Evolutionary conservation across 2,113 vertebrate species (phyloP), one percentile per base, ranked within the genome.

Genomic region (Epinephelus fuscoguttatus): DNA sequence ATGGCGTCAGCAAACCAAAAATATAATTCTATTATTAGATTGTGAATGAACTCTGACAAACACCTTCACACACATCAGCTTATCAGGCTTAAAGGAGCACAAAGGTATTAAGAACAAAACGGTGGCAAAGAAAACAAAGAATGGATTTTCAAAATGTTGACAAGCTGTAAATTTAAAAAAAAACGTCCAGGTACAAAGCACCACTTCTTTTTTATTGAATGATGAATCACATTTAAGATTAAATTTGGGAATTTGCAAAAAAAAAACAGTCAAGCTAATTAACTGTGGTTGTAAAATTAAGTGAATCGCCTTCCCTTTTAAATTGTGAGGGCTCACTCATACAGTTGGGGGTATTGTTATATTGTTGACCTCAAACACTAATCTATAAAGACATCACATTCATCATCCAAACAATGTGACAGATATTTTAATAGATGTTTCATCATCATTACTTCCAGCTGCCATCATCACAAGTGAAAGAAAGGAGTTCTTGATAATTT

Each of bases 21-120:
- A 93, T 94, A 91, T 84, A 62, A 70, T 66, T 76, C 93, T 96
- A 96, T 94, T 91, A 84, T 93, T 95, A 95, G 95, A 81, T 70
- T 61, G 62, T 80, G 73, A 76, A 90, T 91, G 27, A 92, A 83
- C 72, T 68, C 70, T 68, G 74, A 78, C 73, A 68, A 85, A 84
- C 81, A 80, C 80, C 82, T 79, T 87, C 76, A 81, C 81, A 84
- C 77, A 90, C 80, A 80, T 81, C 23, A 73, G 45, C 33, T 66
- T 72, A 66, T 80, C 62, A 50, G 47, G 27, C 60, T 77, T 4
- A 40, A 66, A 72, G 60, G 63, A 69, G 63, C 49, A 60, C 19
- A 76, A 79, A 71, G 21, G 18, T 66, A 62, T 13, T 1, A 12
- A 40, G 15, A 64, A 9, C 33, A 42, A 79, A 63, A 23, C 4